Percentiles rank a stretch among this genome's conserved stretches.
These are phyloP conservation scores for Taphrorychus bicolor DNA, from an alignment of 2,888 invertebrate genomes.

Conservation along the genomic window DNA sequence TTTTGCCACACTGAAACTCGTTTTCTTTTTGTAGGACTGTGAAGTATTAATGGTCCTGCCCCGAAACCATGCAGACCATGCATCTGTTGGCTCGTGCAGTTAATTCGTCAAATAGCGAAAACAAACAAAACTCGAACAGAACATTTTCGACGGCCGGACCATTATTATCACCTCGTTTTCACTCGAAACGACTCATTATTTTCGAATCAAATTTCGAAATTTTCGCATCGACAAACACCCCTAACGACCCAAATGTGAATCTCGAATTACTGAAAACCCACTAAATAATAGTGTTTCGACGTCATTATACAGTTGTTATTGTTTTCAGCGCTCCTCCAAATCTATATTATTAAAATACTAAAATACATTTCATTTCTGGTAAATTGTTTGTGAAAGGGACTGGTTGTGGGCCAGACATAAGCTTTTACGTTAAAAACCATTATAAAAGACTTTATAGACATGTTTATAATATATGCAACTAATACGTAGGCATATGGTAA, in stretches of 20 bases:
- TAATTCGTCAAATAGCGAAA: constrained; percentile 1
- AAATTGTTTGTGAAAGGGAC: not conserved
- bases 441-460: no score
- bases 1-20: no score
- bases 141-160: not conserved
- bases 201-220: constrained; percentile 35
- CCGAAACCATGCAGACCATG: not conserved
- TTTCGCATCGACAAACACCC: constrained; percentile 32
- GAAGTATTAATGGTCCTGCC: no score
- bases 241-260: constrained; percentile 35
- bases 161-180: constrained; percentile 15
- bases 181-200: constrained; percentile 30
- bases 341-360: constrained; percentile 31
- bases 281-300: constrained; percentile 34
- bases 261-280: constrained; percentile 31
- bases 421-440: not conserved
- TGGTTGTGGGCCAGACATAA: not conserved
- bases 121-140: constrained; percentile 5
- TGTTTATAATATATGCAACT: no score
- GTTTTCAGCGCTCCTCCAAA: constrained; percentile 34
- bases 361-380: constrained; percentile 31
- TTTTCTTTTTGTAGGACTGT: no score
- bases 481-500: no score
- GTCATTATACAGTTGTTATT: constrained; percentile 39
- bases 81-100: constrained; percentile 5